Evolutionary conservation across 1,140 invertebrate genomes (phyloP).

Genomic region (Drosophila nigrodunni): DNA sequence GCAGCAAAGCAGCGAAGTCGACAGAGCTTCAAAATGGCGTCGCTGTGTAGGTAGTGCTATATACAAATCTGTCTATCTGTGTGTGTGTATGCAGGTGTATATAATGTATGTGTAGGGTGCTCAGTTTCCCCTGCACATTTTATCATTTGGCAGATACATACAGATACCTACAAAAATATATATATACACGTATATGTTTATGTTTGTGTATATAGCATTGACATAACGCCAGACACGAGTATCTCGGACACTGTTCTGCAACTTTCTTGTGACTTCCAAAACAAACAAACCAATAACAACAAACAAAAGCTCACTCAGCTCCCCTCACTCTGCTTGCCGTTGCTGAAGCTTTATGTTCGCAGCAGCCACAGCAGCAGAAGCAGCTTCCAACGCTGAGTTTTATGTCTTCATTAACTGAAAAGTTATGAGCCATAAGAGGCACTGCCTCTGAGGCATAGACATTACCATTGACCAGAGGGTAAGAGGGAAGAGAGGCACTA

Average conservation of each 20-base stretch:
- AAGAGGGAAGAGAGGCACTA: slow-evolving; percentile 22
- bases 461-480: slow-evolving; percentile 8
- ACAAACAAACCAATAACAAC: slow-evolving; percentile 55
- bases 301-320: slow-evolving; percentile 44
- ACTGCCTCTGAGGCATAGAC: slow-evolving; percentile 18
- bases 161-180: slow-evolving; percentile 15
- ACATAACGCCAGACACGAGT: slow-evolving; percentile 36
- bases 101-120: slow-evolving; percentile 1
- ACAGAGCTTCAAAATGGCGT: slow-evolving; percentile 68
- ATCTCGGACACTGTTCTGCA: slow-evolving; percentile 40
- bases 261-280: slow-evolving; percentile 72
- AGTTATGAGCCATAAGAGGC: slow-evolving; percentile 74
- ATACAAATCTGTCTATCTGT: slow-evolving; percentile 15
- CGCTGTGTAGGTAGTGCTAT: slow-evolving; percentile 22
- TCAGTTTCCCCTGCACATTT: slow-evolving; percentile 16
- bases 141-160: slow-evolving; percentile 62
- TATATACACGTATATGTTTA: not conserved
- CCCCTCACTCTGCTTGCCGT: slow-evolving; percentile 9
- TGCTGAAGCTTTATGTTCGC: slow-evolving; percentile 18
- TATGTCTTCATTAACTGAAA: slow-evolving; percentile 83
- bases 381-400: slow-evolving; percentile 69
- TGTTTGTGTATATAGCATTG: slow-evolving; percentile 6
- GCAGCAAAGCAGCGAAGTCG: slow-evolving; percentile 38
- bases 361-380: slow-evolving; percentile 53
- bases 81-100: not conserved